Conservation (phyloP, 2,113 vertebrate species). For the Corapipo altera region DNA sequence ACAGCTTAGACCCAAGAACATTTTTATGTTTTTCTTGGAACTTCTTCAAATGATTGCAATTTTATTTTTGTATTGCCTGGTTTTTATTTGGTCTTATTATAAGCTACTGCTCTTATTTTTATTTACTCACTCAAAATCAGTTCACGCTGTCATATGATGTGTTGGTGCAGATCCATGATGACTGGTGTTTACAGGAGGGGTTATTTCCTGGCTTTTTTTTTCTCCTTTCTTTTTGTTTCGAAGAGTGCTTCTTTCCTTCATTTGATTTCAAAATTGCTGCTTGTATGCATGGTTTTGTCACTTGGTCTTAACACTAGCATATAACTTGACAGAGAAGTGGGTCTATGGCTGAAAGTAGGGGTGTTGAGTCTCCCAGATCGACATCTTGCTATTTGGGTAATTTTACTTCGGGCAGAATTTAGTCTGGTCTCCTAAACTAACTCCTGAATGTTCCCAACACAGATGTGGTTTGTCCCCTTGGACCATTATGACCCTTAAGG, state of each 20-base stretch:
- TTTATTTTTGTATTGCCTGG: not conserved
- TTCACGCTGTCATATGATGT: not conserved
- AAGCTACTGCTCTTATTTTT: not conserved
- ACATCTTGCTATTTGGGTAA: not conserved
- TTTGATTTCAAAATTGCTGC: not conserved
- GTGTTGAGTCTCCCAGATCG: fast-evolving
- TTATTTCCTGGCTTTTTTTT: not conserved
- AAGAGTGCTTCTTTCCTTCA: not conserved
- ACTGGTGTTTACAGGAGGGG: not conserved
- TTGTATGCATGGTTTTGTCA: not conserved
- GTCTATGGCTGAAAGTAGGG: not conserved
- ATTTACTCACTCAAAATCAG: not conserved
- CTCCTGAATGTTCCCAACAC: not conserved
- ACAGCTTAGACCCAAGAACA: not conserved
- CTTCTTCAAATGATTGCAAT: not conserved
- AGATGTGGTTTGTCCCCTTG: not conserved
- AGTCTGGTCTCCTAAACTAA: not conserved
- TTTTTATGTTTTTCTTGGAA: not conserved
- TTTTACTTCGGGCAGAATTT: not conserved
- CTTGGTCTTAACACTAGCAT: not conserved
- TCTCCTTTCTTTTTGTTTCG: not conserved
- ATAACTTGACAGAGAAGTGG: not conserved
- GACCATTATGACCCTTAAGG: not conserved
- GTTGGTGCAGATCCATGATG: not conserved
- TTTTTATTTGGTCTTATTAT: not conserved